A percentile compares a stretch with the other conserved stretches of the same genome.
Evolutionary conservation across 2,113 vertebrate species (phyloP).

Genomic region (Gallinago jamesoni): DNA sequence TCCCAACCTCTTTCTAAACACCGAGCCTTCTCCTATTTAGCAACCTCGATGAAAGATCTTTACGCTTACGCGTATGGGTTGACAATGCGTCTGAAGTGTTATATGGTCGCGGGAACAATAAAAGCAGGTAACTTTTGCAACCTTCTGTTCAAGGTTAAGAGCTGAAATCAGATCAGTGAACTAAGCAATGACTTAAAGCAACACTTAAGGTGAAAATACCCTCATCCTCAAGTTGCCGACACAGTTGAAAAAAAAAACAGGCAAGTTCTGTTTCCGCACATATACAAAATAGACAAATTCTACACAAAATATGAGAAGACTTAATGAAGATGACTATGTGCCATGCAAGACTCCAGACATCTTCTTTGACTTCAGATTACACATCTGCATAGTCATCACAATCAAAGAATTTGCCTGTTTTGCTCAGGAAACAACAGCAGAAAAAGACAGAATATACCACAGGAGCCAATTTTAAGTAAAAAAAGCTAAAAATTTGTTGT

Average conservation of each 20-base stretch:
- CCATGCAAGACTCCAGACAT: rapidly evolving
- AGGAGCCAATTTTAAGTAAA: background rate
- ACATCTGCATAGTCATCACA: background rate
- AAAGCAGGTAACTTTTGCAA: slow-evolving; percentile 2
- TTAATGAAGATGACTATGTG: background rate
- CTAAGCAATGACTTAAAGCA: background rate
- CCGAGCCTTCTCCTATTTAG: background rate
- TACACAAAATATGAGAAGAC: rapidly evolving
- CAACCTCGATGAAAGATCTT: background rate
- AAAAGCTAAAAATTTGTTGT: background rate
- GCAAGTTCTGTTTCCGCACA: background rate
- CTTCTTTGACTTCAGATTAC: background rate
- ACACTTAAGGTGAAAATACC: background rate
- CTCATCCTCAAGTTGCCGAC: background rate
- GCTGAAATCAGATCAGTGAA: background rate
- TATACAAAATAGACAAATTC: background rate
- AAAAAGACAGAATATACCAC: background rate
- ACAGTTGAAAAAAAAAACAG: background rate
- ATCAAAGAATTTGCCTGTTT: background rate
- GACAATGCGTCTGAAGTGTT: background rate
- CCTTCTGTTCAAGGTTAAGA: slow-evolving; percentile 30
- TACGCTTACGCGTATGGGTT: background rate
- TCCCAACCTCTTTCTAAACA: background rate
- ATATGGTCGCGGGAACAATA: background rate
- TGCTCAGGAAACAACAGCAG: background rate